Evolutionary conservation across 2,888 invertebrate species (phyloP).

Genomic region (Liodrosophila aerea): DNA sequence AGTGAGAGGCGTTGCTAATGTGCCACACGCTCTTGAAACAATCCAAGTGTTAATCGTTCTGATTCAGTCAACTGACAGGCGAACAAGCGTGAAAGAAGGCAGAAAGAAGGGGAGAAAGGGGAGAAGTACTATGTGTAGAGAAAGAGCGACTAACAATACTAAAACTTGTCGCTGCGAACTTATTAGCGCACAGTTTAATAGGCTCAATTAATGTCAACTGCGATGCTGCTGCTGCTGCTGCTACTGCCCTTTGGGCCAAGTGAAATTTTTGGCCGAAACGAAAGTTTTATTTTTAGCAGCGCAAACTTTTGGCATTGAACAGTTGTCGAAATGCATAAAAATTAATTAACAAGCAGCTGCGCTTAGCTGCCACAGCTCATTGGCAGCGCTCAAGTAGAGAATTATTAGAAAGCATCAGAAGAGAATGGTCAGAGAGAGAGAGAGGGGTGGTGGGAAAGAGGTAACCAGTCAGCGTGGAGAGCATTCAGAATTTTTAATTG

Average conservation of each 20-base stretch:
- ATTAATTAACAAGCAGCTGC: conserved; percentile 73
- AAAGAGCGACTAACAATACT: conserved; percentile 28
- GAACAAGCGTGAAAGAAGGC: conserved; percentile 57
- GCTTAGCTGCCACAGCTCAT: conserved; percentile 11
- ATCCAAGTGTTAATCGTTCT: conserved; percentile 68
- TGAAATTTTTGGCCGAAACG: conserved; percentile 53
- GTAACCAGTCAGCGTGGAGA: conserved; percentile 27
- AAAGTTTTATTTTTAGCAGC: conserved; percentile 58
- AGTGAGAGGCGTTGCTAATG: conserved; percentile 40
- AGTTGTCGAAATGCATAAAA: conserved; percentile 74
- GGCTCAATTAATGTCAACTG: conserved; percentile 74
- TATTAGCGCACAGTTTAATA: conserved; percentile 70
- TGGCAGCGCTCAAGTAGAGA: conserved; percentile 23
- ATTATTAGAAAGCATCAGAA: conserved; percentile 36
- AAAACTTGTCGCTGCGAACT: conserved; percentile 60
- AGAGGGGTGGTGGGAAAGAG: conserved; percentile 16
- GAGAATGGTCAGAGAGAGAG: conserved; percentile 15
- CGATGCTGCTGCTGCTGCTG: neutral
- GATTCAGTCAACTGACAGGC: conserved; percentile 59
- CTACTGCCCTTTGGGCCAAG: conserved; percentile 47
- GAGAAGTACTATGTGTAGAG: neutral
- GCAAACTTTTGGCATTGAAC: conserved; percentile 62
- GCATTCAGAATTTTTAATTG: conserved; percentile 72
- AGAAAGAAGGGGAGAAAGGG: conserved; percentile 22
- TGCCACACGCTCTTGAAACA: conserved; percentile 45